Evolutionary conservation across 2,113 vertebrate species (phyloP).

Genomic region (Halichoeres trimaculatus): DNA sequence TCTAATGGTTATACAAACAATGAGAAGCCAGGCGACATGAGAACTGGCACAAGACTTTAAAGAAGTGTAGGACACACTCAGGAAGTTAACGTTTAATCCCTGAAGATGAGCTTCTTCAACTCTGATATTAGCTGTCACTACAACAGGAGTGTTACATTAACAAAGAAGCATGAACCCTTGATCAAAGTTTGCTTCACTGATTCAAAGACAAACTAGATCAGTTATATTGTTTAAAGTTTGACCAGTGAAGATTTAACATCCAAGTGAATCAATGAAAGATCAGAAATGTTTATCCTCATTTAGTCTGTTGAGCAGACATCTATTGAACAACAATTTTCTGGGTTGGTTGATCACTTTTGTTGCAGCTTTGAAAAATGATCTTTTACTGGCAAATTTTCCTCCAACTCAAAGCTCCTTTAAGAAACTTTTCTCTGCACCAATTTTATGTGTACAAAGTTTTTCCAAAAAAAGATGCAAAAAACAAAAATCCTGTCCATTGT

Average conservation of each 20-base stretch:
- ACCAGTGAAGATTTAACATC: background rate
- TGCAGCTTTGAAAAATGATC: no score
- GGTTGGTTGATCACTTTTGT: no score
- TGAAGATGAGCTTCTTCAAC: constrained; percentile 5
- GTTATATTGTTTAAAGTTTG: background rate
- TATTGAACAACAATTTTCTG: no score
- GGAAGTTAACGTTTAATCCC: constrained; percentile 55
- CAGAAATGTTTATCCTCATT: background rate
- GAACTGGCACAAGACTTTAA: constrained; percentile 2
- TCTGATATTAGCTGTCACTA: constrained; percentile 4
- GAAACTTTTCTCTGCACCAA: no score
- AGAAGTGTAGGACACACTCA: background rate
- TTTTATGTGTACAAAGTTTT: no score
- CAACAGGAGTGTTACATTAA: constrained; percentile 41
- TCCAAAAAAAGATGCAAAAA: no score
- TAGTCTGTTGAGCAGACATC: no score
- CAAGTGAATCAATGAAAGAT: background rate
- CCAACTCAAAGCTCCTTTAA: no score
- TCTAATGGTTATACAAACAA: background rate
- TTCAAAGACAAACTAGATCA: background rate
- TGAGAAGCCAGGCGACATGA: background rate
- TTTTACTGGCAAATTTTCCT: no score
- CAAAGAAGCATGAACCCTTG: constrained; percentile 17
- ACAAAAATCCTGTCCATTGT: no score
- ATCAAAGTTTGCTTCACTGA: background rate